Conservation (phyloP, 2,888 invertebrate species). For the Margaritifera margaritifera region DNA sequence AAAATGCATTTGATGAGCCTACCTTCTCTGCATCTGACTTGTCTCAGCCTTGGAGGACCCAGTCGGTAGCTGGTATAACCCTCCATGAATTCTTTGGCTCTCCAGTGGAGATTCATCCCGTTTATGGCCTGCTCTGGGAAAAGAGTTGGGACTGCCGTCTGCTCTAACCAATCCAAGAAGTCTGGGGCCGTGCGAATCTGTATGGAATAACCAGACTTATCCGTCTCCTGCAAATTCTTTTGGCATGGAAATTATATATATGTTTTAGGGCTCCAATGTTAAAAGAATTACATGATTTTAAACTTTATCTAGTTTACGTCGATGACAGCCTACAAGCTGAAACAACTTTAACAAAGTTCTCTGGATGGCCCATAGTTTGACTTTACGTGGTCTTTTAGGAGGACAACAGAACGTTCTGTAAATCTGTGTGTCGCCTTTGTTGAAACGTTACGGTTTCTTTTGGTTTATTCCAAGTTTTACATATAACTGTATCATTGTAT, state of each 20-base stretch:
- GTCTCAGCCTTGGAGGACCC: slow-evolving; percentile 25
- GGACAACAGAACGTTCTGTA: no score
- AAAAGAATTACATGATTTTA: neutral
- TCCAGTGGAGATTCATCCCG: slow-evolving; percentile 32
- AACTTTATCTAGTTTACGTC: no score
- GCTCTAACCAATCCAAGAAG: slow-evolving; percentile 33
- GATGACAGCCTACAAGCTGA: no score
- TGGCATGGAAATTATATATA: neutral
- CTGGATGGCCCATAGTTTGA: no score
- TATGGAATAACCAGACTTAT: neutral
- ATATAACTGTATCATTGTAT: no score
- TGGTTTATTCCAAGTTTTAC: no score
- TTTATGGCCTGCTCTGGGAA: slow-evolving; percentile 34
- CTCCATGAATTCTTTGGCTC: slow-evolving; percentile 25
- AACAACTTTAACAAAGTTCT: no score
- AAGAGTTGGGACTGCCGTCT: slow-evolving; percentile 29
- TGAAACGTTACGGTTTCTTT: no score
- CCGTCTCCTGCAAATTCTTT: neutral
- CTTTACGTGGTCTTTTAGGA: no score
- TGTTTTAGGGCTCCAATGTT: neutral
- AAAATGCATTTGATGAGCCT: neutral
- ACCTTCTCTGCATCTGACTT: slow-evolving; percentile 23
- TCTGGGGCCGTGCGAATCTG: slow-evolving; percentile 29
- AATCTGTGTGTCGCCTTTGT: no score
- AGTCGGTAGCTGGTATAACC: slow-evolving; percentile 22